Conservation (phyloP, 2,113 vertebrate genomes). For the Phaethornis superciliosus region DNA sequence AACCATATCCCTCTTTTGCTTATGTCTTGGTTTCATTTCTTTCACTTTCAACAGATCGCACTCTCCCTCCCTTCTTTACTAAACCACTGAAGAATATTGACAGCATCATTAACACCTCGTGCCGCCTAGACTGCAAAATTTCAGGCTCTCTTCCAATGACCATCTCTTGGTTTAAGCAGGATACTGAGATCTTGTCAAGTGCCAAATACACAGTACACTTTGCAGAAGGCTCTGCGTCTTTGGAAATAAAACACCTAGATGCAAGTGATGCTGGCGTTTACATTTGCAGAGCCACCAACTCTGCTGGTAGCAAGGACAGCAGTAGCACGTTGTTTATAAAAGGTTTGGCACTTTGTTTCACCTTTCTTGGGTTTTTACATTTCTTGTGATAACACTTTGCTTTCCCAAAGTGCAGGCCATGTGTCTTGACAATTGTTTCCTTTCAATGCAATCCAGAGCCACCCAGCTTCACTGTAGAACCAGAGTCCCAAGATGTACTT, state of each 20-base stretch:
- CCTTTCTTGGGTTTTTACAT: not conserved
- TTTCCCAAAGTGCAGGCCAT: not conserved
- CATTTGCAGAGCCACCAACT: conserved; percentile 90
- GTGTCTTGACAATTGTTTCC: conserved; percentile 62
- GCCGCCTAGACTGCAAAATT: conserved; percentile 90
- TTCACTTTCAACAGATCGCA: conserved; percentile 87
- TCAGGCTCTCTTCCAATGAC: conserved; percentile 95
- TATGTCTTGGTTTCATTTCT: conserved; percentile 52
- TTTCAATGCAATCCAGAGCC: conserved; percentile 86
- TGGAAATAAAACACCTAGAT: conserved; percentile 86
- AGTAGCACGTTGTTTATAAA: conserved; percentile 92
- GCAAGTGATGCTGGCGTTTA: conserved; percentile 89
- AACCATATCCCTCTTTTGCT: not conserved
- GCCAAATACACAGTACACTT: conserved; percentile 84
- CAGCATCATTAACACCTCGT: conserved; percentile 78
- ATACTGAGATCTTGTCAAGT: conserved; percentile 81
- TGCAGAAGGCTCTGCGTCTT: conserved; percentile 86
- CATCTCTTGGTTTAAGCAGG: conserved; percentile 92
- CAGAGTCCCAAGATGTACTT: conserved; percentile 85
- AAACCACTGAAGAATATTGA: conserved; percentile 91
- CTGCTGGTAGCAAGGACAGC: conserved; percentile 92
- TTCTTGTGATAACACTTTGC: not conserved
- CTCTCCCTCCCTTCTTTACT: conserved; percentile 91
- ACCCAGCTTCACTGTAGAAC: conserved; percentile 86
- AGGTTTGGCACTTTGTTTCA: conserved; percentile 80